Evolutionary conservation across 2,113 vertebrate species (phyloP), one percentile per base, ranked within the genome.

Genomic region (Malurus elegans): DNA sequence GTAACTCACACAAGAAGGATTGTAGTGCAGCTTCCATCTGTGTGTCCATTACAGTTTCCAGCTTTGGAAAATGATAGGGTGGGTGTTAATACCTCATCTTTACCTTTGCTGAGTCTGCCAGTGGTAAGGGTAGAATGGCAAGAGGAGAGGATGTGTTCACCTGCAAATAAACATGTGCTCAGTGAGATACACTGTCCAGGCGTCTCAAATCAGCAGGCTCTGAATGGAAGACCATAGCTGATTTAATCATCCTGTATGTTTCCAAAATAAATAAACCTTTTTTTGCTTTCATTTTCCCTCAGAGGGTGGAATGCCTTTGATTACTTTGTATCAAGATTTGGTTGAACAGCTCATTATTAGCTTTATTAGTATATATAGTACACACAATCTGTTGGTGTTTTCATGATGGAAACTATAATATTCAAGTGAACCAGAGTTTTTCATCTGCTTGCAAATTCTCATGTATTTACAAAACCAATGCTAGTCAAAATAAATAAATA

Each of bases 1-100:
- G 6, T 93, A 85, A 82, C 81, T 90, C 24, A 5, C 65, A 36
- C 54, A 91, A 96, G 92, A 83, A 44, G 7, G 3, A 56, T 40
- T 79, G 45, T 71, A 45, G 72, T 82, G 69, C 34, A 70, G 29
- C 94, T 67, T 83, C 88, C 71, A 36, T 86, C 71, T 20, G 10
- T 88, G 88, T 95, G 94, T 95, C 90, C 78, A 44, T 69, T 56
- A 74, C 23, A 88, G 79, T 86, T 92, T 92, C 72, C 67, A 92
- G 62, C 84, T 96, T 87, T 61, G 76, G 86, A 58, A 92, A 96
- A 94, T 9, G 25, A 74, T 76, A 70, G 45, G 29, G n/a, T 70
- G 32, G 64, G 7, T 81, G 24, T 79, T 90, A 76, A 75, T 86
- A 48, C 91, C 82, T 54, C 60, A 42, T 50, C 82, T 28, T 83